Evolutionary conservation across 2,113 vertebrate genomes (phyloP).

Genomic region (Sminthopsis crassicaudata): DNA sequence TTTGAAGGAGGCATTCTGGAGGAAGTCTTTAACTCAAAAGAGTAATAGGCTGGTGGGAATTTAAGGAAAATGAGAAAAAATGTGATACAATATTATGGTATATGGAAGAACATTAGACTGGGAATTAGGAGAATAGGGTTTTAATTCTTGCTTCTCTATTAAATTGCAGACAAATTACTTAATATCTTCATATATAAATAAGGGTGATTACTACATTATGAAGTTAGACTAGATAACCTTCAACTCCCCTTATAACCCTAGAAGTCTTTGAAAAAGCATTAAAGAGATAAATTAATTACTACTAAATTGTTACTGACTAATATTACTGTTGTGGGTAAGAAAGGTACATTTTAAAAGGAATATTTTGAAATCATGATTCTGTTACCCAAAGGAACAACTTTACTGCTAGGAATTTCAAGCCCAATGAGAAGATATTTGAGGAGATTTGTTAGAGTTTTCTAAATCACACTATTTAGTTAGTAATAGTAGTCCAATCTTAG

Average conservation of each 20-base stretch:
- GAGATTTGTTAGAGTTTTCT: constrained; percentile 2
- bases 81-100: background rate
- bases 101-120: background rate
- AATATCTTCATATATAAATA: background rate
- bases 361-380: background rate
- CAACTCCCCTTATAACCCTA: background rate
- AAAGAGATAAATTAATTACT: background rate
- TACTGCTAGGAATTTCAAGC: background rate
- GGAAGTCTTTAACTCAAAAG: background rate
- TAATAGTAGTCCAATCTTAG: background rate
- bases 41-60: background rate
- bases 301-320: background rate
- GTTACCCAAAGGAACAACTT: background rate
- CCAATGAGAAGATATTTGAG: background rate
- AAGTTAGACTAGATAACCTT: background rate
- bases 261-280: background rate
- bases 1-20: background rate
- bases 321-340: too few species aligned
- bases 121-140: too few species aligned
- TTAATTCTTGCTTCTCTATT: background rate
- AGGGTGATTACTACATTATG: background rate
- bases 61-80: background rate
- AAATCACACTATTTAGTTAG: background rate
- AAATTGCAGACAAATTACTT: fast-evolving
- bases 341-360: background rate